phyloP scores from a whole-genome alignment of 2,888 invertebrate species.

The Onthophagus sagittarius region DNA sequence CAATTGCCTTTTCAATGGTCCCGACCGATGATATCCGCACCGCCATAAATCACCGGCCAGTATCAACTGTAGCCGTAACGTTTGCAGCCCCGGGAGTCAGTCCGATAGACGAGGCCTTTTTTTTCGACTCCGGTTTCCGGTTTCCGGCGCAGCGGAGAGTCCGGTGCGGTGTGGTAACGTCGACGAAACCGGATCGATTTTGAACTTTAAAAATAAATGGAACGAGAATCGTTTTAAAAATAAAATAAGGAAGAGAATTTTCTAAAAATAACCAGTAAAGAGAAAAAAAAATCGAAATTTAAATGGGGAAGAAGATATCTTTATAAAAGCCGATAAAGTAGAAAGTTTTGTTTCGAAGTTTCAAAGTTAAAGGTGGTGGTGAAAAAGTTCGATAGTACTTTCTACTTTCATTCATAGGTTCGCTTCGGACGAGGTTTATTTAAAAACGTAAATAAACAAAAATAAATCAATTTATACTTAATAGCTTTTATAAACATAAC shows the following conservation, averaged over 20 bases:
- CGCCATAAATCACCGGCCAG: constrained; percentile 47
- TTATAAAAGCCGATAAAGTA: not conserved
- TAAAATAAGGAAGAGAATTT: too few relatives aligned
- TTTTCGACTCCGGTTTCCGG: constrained; percentile 13
- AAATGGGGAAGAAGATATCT: not conserved
- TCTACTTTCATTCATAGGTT: not conserved
- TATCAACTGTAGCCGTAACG: constrained; percentile 37
- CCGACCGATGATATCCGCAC: constrained; percentile 33
- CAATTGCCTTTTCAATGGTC: constrained; percentile 51
- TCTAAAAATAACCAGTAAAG: not conserved
- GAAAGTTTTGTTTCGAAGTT: not conserved
- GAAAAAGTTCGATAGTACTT: not conserved
- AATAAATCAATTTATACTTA: not conserved
- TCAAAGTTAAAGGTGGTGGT: not conserved
- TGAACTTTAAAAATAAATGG: not conserved
- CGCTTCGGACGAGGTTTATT: not conserved
- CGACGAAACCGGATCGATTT: not conserved
- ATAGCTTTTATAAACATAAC: too few relatives aligned
- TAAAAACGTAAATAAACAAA: not conserved
- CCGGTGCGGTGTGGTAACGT: constrained; percentile 19
- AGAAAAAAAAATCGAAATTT: not conserved
- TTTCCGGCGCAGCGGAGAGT: not conserved
- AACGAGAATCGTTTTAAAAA: too few relatives aligned
- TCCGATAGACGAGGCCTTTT: constrained; percentile 27
- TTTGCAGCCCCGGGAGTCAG: constrained; percentile 13